Evolutionary conservation across 1,140 invertebrate genomes (phyloP), one percentile per base, ranked within the genome.

Genomic region (Whitmania pigra): DNA sequence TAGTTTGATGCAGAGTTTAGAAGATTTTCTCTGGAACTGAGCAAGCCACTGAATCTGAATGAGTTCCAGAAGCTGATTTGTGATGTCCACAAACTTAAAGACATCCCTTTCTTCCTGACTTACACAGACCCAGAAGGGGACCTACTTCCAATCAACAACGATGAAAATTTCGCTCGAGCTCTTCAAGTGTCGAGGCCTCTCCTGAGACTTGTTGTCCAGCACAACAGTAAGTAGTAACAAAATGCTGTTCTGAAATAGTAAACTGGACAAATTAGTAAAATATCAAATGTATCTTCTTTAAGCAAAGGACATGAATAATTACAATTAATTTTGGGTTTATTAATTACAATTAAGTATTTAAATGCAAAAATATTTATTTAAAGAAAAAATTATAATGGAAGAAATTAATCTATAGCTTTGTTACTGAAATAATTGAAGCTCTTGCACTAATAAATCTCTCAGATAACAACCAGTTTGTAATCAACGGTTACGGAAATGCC

Each of bases 1-100:
- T 53, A 96, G 94, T 97, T 98, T 86, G 94, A 97, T 86, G 93
- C 95, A 0, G 96, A 99, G 80, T 97, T 97, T 81, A 87, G 96
- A 77, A 86, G 96, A 74, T 97, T 97, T 85, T 90, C 91, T 13
- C 83, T 97, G 6, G 88, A 88, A 76, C 85, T 89, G 69, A 85
- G 87, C 68, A 73, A 67, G 22, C 55, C 29, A 20, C 75, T 73
- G 69, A 73, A 74, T 43, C 93, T 92, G 79, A 91, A 94, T 71
- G 89, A 93, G 74, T 98, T 99, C 81, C 86, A 87, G 68, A 85
- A 86, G 3, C 81, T 92, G 4, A 82, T 99, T 72, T 90, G 94
- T 81, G 87, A 88, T 75, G 84, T 97, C 22, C 94, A 98, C 81
- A 84, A 88, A 71, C 83, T 97, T 20, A 83, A 86, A 72, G 89